Base-by-base conservation (phyloP, 2,797 vertebrate species). In the Oryzias sinensis region DNA sequence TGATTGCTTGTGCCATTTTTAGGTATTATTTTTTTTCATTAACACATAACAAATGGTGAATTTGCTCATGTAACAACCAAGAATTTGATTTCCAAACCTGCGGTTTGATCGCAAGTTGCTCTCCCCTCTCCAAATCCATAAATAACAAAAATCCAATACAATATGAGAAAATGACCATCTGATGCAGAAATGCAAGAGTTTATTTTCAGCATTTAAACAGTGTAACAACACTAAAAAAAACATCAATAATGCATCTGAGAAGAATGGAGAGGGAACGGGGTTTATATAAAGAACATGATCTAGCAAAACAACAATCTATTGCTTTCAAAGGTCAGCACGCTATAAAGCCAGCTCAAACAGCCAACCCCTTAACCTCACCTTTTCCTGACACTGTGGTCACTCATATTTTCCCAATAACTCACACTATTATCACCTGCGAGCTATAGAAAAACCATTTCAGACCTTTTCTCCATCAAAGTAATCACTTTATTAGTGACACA, bases 161-260 rank as follows among this genome's bases (percentile, higher is more conserved):
- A 29, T 20, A 45, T 2, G 67, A 60, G 65, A 54, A 49, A 66
- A 43, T 41, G 1, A 48, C 49, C 47, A 67, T 65, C 60, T 52
- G 62, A 62, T 27, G 74, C 20, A 82, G 43, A 62, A 70, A 65
- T 61, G 29, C 40, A 52, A 63, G 48, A 49, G 40, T 14, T 49
- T 49, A 15, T 70, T 72, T 70, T 55, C 75, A 77, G 69, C 78
- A 76, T 85, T 89, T 79, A 82, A 84, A 80, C 82, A 55, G 65
- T 79, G 72, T 76, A 81, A 86, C 81, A 82, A 80, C 86, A 65
- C 71, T 62, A 76, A 60, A 37, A 18, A 18, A 72, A 76, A 86
- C 87, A 91, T 92, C 90, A 86, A 92, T 92, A 91, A 86, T 74
- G 81, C 74, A 91, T 88, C 83, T 88, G 55, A 76, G 86, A 83